Percentiles rank a stretch among this genome's conserved stretches.
Evolutionary conservation across 2,888 invertebrate genomes (phyloP).

Genomic region (Subacronicta megacephala): DNA sequence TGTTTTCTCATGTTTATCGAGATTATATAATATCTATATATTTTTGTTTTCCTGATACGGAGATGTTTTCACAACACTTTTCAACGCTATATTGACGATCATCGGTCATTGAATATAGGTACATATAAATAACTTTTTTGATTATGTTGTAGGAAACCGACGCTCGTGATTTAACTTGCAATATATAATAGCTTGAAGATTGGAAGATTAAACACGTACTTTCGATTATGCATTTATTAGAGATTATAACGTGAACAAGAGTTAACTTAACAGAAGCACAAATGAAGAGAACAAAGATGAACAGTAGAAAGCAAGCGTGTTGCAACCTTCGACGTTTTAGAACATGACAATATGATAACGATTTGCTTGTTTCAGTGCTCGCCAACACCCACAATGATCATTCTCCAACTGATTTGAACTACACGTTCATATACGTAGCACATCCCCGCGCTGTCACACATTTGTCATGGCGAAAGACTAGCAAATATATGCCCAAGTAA

Average conservation of each 20-base stretch:
- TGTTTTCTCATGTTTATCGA: not conserved
- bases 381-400: conserved; percentile 93
- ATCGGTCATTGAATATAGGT: not conserved
- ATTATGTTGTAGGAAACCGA: too few relatives aligned
- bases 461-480: conserved; percentile 99
- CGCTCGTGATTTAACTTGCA: too few relatives aligned
- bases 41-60: not conserved
- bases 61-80: not conserved
- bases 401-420: conserved; percentile 92
- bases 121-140: too few relatives aligned
- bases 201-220: too few relatives aligned
- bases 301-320: not conserved
- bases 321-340: not conserved
- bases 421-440: conserved; percentile 98
- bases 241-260: too few relatives aligned
- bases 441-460: conserved; percentile 99
- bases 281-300: too few relatives aligned
- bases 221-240: too few relatives aligned
- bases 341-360: not conserved
- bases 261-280: too few relatives aligned
- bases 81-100: too few relatives aligned
- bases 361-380: conserved; percentile 88
- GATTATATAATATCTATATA: not conserved
- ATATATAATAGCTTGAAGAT: too few relatives aligned
- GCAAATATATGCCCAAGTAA: conserved; percentile 99